Base-by-base conservation (phyloP, 1,140 invertebrate species). In the Drosophila littoralis region DNA sequence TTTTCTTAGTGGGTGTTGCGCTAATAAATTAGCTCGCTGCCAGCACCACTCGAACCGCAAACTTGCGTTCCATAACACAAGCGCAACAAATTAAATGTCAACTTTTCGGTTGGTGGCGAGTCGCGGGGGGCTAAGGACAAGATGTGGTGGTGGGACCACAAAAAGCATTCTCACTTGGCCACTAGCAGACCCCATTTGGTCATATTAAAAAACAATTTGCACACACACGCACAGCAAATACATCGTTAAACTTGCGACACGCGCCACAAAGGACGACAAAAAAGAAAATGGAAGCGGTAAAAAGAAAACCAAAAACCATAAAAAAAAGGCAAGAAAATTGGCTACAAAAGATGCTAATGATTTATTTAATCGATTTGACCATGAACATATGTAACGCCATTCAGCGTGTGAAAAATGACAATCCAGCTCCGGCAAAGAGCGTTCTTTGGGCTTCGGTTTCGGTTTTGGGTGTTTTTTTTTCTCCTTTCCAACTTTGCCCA, bases 331-430 rank as follows among this genome's bases (percentile, higher is more conserved):
- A 85, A 84, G 79, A 80, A 83, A 91, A 91, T 90, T 85, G 90
- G 80, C 78, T 77, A 90, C 90, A 91, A 91, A 91, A 91, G 90
- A 91, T 91, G 90, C 90, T 91, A 91, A 91, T 91, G 90, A 91
- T 91, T 91, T 91, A 91, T 91, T 90, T 91, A 91, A 91, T 91
- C 90, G 90, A 91, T 91, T 91, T 91, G 90, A 91, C 85, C 90
- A 91, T 88, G 81, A 86, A 86, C 86, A 90, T 86, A 90, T 90
- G 86, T 88, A 65, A 75, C 60, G 55, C 68, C 66, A 64, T 63
- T 71, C 64, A 79, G 54, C 81, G 81, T 86, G 81, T 86, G 81
- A 90, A 90, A 90, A 90, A 90, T 85, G 85, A 77, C 70, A 69
- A 63, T 70, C 59, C 40, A 57, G 60, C 45, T 28, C 55, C 35